Evolutionary conservation across 1,140 invertebrate species (phyloP), one percentile per base, ranked within the genome.

Genomic region (Diabrotica undecimpunctata): DNA sequence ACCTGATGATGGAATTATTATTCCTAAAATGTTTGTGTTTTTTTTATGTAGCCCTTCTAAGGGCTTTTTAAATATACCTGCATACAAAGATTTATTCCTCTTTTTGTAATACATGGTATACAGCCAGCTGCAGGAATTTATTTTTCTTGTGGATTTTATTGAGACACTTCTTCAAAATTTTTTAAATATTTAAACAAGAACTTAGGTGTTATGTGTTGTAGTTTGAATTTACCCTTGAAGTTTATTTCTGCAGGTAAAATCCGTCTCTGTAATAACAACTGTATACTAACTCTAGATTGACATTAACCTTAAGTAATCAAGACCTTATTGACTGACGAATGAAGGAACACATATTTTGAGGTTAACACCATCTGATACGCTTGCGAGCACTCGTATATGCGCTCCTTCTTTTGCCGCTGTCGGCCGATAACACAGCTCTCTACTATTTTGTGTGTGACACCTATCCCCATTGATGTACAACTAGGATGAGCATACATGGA

Each of bases 261-360:
- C 41, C 41, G 41, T 6, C 41, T n/a, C 41, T 46, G 41, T 46
- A 4, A 3, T 25, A 25, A 25, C 25, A 25, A 25, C 1, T 25
- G 25, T 25, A 25, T 25, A 25, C 25, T 25, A n/a, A 46, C n/a
- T 46, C 8, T 8, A 46, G 41, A 46, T 46, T 46, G 41, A 46
- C 41, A 46, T 46, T 46, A 46, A 46, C 41, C 41, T 46, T 10
- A 46, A 46, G 41, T 46, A 46, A 46, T 46, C 41, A 46, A 46
- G 41, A 46, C 41, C 41, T 46, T 46, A 46, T 46, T 46, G 41
- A 46, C 41, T 46, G 41, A 46, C 41, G 41, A 46, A 46, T 46
- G 41, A 46, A 46, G 41, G 41, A 46, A 46, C 41, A 46, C 41
- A 46, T 46, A 46, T 46, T 46, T 46, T 46, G 41, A 46, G 41